Percentiles rank a stretch among this genome's conserved stretches.
Evolutionary conservation across 2,888 invertebrate species (phyloP).

Genomic region (Eupithecia exiguata): DNA sequence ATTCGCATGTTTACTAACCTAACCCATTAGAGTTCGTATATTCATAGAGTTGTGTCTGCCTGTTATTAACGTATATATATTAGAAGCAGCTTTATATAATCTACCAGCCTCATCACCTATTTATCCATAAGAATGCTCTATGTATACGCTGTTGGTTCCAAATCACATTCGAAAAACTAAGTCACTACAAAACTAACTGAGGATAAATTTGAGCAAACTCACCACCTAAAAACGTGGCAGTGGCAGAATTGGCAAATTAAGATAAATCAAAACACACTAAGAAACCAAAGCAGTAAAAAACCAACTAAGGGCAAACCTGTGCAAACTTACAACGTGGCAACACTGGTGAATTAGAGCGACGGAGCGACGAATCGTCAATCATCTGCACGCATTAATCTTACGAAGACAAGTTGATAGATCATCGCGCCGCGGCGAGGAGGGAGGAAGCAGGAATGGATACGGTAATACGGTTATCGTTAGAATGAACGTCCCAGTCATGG

Average conservation of each 20-base stretch:
- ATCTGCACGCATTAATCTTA: slow-evolving; percentile 83
- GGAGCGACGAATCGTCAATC: slow-evolving; percentile 78
- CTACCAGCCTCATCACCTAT: too few species aligned
- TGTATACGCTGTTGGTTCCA: too few species aligned
- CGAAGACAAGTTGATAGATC: slow-evolving; percentile 83
- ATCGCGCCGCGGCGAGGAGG: slow-evolving; percentile 67
- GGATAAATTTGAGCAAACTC: neutral
- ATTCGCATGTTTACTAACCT: too few species aligned
- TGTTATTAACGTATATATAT: too few species aligned
- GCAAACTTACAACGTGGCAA: slow-evolving; percentile 26
- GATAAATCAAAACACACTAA: neutral
- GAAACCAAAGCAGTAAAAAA: neutral
- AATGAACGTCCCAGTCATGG: neutral
- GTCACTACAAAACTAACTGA: neutral
- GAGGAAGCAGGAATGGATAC: slow-evolving; percentile 48
- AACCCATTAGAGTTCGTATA: too few species aligned
- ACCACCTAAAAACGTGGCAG: neutral
- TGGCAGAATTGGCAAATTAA: slow-evolving; percentile 59
- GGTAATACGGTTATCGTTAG: too few species aligned
- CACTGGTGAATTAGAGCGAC: slow-evolving; percentile 72
- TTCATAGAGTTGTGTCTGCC: too few species aligned
- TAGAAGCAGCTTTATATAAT: too few species aligned
- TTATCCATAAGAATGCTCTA: too few species aligned
- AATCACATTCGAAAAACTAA: too few species aligned
- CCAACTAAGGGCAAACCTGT: neutral